Evolutionary conservation across 2,888 invertebrate genomes (phyloP), one percentile per base, ranked within the genome.

Genomic region (Drosophila robusta): DNA sequence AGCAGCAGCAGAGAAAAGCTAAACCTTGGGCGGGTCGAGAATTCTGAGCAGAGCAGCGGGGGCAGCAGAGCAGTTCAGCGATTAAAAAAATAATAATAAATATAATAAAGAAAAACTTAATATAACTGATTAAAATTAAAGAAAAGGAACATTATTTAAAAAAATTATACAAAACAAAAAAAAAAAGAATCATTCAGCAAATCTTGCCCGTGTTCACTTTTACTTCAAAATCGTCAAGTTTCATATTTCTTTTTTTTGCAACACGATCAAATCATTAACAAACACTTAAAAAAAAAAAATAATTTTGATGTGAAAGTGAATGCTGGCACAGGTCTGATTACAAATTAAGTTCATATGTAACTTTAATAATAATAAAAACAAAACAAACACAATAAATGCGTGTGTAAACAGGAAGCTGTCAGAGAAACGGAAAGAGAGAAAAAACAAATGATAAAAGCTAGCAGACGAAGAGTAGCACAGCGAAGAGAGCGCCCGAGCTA

Each of bases 291-390:
- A 22, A 47, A 6, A 46, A 42, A 44, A 39, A 18, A 52, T 26
- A 55, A 34, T 47, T 58, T 77, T 72, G 74, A 51, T 56, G 60
- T 72, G 52, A 67, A 72, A 75, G 75, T 75, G 78, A 67, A 50
- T 18, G 8, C 78, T 65, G 71, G 52, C 66, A 42, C 77, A 63
- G 56, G 41, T 42, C 72, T 75, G 75, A 67, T 73, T 83, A 83
- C 86, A 82, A 82, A 82, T 82, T 83, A 83, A 83, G 83, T 83
- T 83, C 83, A 83, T 83, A 83, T 83, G 83, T 88, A 88, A 83
- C 83, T 83, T 83, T 83, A 83, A 83, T 86, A 88, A 86, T 86
- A 83, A 83, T 83, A 83, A 83, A 86, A 76, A 64, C 56, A 46
- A 72, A 80, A 71, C 69, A 50, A 66, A 79, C 70, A 66, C 49